phyloP scores from a whole-genome alignment of 2,113 vertebrate species.

The Perca fluviatilis region DNA sequence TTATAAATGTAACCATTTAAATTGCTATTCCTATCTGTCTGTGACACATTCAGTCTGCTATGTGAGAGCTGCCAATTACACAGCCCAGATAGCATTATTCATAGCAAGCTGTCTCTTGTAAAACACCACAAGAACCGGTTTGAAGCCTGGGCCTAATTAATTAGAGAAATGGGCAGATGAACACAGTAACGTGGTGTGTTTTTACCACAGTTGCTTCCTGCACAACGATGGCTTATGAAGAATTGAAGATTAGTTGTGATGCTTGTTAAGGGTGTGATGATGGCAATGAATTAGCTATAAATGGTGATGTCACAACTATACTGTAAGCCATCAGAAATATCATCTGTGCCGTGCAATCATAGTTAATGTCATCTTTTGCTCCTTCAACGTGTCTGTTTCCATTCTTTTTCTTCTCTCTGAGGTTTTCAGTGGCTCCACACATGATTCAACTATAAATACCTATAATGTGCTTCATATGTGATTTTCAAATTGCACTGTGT shows the following conservation, averaged over 20 bases:
- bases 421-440: conserved; percentile 50
- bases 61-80: conserved; percentile 42
- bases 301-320: conserved; percentile 23
- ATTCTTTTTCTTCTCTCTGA: background rate
- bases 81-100: conserved; percentile 59
- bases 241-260: conserved; percentile 4
- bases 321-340: conserved; percentile 8
- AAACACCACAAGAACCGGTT: conserved; percentile 51
- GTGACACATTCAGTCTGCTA: conserved; percentile 52
- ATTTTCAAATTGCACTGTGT: conserved; percentile 49
- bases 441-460: conserved; percentile 58
- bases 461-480: conserved; percentile 73
- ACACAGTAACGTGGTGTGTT: conserved; percentile 26
- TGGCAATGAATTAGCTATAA: conserved; percentile 28
- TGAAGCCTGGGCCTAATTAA: conserved; percentile 52
- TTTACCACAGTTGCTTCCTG: conserved; percentile 48
- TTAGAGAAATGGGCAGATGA: conserved; percentile 55
- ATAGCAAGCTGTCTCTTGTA: conserved; percentile 72
- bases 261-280: background rate
- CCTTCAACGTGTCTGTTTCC: conserved; percentile 47
- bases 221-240: conserved; percentile 20
- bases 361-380: conserved; percentile 38
- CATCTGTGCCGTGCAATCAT: background rate
- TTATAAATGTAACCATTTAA: conserved; percentile 34
- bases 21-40: conserved; percentile 27